Percentiles rank a stretch among this genome's conserved stretches.
Evolutionary conservation across 2,888 invertebrate genomes (phyloP).

Genomic region (Bruchidius siliquastri): DNA sequence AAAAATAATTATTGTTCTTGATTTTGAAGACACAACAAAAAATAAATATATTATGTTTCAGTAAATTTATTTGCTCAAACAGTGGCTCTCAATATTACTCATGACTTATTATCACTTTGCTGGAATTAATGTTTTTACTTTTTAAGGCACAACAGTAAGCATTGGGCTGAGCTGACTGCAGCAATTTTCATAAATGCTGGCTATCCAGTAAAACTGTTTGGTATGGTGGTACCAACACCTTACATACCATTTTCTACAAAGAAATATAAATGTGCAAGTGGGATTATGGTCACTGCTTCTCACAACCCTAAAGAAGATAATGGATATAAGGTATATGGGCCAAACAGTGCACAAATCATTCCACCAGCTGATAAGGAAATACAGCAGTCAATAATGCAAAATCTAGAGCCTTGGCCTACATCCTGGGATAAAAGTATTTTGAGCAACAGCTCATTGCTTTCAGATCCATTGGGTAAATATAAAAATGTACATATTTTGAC

Average conservation of each 20-base stretch:
- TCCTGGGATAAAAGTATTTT: constrained; percentile 73
- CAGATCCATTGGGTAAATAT: constrained; percentile 60
- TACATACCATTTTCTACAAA: constrained; percentile 84
- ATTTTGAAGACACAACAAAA: too few species aligned
- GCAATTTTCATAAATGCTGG: constrained; percentile 72
- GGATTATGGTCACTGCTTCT: constrained; percentile 99
- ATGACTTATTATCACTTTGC: too few species aligned
- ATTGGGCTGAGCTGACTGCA: constrained; percentile 82
- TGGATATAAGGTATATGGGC: constrained; percentile 93
- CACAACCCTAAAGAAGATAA: constrained; percentile 97
- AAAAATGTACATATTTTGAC: too few species aligned
- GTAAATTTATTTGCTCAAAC: too few species aligned
- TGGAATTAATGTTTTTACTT: neutral
- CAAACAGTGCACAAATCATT: constrained; percentile 92
- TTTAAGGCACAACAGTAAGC: constrained; percentile 2
- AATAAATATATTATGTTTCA: too few species aligned
- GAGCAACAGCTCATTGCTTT: constrained; percentile 50
- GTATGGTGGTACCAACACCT: constrained; percentile 83
- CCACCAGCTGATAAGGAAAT: constrained; percentile 87
- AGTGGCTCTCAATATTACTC: too few species aligned
- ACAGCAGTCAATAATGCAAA: constrained; percentile 68
- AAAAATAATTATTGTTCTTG: too few species aligned
- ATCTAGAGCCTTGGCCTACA: constrained; percentile 68
- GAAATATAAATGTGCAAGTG: constrained; percentile 71
- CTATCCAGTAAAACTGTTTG: constrained; percentile 69